Evolutionary conservation across 2,797 vertebrate species (phyloP).

Genomic region (Phalanger gymnotis): DNA sequence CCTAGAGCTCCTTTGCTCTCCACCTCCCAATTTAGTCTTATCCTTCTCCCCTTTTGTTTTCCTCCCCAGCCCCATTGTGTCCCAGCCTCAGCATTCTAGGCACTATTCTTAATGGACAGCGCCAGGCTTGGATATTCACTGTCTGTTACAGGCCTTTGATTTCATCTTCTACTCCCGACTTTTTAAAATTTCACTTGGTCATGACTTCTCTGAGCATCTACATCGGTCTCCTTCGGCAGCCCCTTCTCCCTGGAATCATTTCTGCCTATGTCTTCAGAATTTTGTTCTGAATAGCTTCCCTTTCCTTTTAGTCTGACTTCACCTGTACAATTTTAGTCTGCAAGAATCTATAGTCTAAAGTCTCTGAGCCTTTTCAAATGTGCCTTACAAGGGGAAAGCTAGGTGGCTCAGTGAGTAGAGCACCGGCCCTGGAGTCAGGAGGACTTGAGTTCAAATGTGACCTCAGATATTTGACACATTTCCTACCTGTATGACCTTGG

Average conservation of each 20-base stretch:
- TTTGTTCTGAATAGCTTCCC: not conserved
- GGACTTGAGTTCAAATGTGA: too few species aligned
- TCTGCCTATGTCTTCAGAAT: not conserved
- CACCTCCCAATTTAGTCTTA: not conserved
- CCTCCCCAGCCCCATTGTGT: not conserved
- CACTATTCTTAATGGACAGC: not conserved
- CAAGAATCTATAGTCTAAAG: not conserved
- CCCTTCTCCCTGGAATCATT: not conserved
- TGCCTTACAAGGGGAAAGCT: too few species aligned
- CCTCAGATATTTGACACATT: too few species aligned
- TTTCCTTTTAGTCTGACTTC: not conserved
- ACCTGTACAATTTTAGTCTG: not conserved
- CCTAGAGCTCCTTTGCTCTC: not conserved
- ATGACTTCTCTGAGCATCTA: not conserved
- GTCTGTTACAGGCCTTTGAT: not conserved
- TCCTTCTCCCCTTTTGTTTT: not conserved
- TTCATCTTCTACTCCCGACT: not conserved
- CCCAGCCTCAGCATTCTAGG: not conserved
- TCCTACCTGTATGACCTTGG: too few species aligned
- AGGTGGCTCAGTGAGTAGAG: too few species aligned
- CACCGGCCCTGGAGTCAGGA: too few species aligned
- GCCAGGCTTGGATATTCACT: not conserved
- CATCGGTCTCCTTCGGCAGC: not conserved
- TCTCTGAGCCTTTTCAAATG: not conserved
- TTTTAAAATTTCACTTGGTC: not conserved